These are phyloP conservation scores for Noctua pronuba DNA, from an alignment of 2,888 invertebrate genomes.

Conservation along the genomic window DNA sequence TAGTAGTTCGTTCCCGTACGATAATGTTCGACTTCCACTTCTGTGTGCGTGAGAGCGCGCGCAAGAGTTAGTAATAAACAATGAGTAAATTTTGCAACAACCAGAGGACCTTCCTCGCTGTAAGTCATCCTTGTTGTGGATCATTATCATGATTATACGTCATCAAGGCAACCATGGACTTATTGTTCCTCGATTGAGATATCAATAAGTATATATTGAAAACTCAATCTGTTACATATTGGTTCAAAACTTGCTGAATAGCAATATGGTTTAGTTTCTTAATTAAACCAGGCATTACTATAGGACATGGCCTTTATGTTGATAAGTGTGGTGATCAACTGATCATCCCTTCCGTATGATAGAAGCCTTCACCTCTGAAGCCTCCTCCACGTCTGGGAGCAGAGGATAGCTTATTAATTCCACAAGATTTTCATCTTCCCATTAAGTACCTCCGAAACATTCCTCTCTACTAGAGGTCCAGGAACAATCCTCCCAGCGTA, in stretches of 20 bases:
- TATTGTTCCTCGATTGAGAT: not conserved
- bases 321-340: not conserved
- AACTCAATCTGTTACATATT: not conserved
- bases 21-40: not conserved
- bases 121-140: constrained; percentile 2
- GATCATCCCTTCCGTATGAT: not conserved
- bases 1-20: not conserved
- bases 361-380: not conserved
- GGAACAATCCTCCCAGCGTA: constrained; percentile 44
- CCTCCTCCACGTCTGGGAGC: not conserved
- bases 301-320: not conserved
- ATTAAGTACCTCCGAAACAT: not conserved
- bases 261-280: not conserved
- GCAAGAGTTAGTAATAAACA: not conserved
- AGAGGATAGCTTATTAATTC: not conserved
- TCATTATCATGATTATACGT: constrained; percentile 1
- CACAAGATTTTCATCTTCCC: not conserved
- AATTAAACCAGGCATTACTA: not conserved
- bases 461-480: constrained; percentile 1
- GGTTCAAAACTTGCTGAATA: not conserved
- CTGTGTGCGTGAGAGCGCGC: not conserved
- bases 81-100: not conserved
- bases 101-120: not conserved
- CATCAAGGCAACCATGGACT: not conserved
- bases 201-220: not conserved